Conservation (phyloP, 2,113 vertebrate genomes). For the Cottus gobio region DNA sequence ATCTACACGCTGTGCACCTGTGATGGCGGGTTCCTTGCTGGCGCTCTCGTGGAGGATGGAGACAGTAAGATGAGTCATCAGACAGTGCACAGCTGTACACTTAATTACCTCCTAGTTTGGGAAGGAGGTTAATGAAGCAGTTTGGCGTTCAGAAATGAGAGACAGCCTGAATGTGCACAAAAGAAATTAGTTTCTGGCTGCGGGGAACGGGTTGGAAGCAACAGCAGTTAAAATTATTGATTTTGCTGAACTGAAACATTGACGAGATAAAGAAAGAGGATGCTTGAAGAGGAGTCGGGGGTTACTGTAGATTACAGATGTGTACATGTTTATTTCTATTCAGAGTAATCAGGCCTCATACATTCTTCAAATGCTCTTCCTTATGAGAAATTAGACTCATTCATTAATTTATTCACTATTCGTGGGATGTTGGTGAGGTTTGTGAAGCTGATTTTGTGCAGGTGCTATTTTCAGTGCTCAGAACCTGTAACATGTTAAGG, state of each 20-base stretch:
- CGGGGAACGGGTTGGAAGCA: slow-evolving; percentile 60
- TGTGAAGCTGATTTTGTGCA: background rate
- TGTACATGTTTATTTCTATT: slow-evolving; percentile 36
- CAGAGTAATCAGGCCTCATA: slow-evolving; percentile 32
- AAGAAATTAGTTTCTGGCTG: slow-evolving; percentile 76
- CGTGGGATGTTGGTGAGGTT: background rate
- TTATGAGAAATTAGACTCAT: slow-evolving; percentile 31
- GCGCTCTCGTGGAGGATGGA: slow-evolving; percentile 46
- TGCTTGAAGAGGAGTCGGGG: slow-evolving; percentile 32
- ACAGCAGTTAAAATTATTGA: slow-evolving; percentile 67
- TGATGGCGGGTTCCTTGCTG: slow-evolving; percentile 48
- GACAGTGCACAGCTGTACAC: slow-evolving; percentile 82
- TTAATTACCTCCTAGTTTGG: slow-evolving; percentile 79
- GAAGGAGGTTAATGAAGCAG: slow-evolving; percentile 82
- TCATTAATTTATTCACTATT: slow-evolving; percentile 5
- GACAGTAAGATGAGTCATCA: slow-evolving; percentile 66
- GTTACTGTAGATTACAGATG: slow-evolving; percentile 41
- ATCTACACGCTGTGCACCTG: slow-evolving; percentile 73
- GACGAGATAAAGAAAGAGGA: slow-evolving; percentile 42
- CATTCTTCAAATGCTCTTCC: slow-evolving; percentile 14
- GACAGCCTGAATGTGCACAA: slow-evolving; percentile 75
- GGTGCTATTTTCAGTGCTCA: background rate
- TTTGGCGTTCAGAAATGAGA: slow-evolving; percentile 71
- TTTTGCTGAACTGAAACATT: slow-evolving; percentile 61
- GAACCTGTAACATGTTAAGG: background rate